These are phyloP conservation scores for Balaenoptera acutorostrata DNA, from an alignment of 2,113 vertebrate genomes.

Conservation along the genomic window DNA sequence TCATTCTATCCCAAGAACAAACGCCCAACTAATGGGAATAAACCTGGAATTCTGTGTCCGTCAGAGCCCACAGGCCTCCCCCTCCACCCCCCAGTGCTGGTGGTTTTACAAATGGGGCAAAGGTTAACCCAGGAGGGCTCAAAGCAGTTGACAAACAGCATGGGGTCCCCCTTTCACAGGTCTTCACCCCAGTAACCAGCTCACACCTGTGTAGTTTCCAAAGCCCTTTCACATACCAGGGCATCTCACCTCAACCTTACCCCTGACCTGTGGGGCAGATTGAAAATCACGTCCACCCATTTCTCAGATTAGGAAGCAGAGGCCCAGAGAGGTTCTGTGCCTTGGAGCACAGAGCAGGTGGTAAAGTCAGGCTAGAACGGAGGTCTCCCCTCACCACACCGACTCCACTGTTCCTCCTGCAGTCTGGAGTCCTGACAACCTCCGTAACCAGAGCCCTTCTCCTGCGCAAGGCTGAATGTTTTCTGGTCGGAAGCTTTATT, in stretches of 20 bases:
- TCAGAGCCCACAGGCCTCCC: background rate
- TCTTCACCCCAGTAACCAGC: background rate
- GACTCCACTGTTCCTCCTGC: background rate
- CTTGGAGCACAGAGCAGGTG: background rate
- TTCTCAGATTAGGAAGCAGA: background rate
- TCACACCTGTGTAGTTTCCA: background rate
- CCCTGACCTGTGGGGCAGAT: background rate
- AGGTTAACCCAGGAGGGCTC: background rate
- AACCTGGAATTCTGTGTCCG: background rate
- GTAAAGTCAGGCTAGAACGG: background rate
- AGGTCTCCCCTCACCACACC: accelerated
- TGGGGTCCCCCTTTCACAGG: background rate
- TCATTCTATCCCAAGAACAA: background rate
- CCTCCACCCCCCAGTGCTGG: constrained; percentile 5
- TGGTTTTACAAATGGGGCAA: constrained; percentile 22
- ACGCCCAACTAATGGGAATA: background rate
- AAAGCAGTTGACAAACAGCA: background rate
- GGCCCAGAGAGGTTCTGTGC: background rate
- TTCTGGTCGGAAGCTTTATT: accelerated
- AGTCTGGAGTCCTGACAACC: background rate
- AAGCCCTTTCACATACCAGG: background rate
- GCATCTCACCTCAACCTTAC: background rate
- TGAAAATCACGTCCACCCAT: no score
- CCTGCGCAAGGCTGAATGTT: background rate
- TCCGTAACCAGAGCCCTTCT: background rate